Base-by-base conservation (phyloP, 2,888 invertebrate species). In the Pseudococcus viburni region DNA sequence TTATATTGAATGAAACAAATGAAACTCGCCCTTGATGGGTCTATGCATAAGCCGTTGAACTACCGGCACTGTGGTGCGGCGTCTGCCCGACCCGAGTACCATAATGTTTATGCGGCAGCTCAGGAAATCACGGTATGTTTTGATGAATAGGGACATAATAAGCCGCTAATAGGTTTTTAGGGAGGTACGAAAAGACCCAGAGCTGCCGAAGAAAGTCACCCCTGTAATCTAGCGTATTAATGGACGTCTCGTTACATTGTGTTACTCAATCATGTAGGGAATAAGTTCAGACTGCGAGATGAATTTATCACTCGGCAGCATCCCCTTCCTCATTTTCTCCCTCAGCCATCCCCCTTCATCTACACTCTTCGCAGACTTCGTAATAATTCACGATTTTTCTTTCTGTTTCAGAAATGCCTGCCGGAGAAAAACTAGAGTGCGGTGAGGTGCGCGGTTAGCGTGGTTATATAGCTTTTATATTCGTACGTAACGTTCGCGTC, bases 81-180 rank as follows among this genome's bases (percentile, higher is more conserved):
- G 26, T 3, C 26, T 3, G 3, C 3, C 26, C 26, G 3, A 7
- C 8, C 42, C 9, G 0, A 1, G 39, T 39, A 73, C 73, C 73
- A 73, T 33, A 73, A 73, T 33, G 73, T 73, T 73, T 33, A 33
- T 73, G 73, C 73, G 33, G 73, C 26, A 33, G 73, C 73, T 42
- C 42, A 33, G 33, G 73, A 73, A 73, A 73, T 73, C 80, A 83
- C 80, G 80, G 80, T 46, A 83, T 42, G 80, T 83, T 83, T 83
- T 42, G 80, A 83, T 83, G 80, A 83, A 83, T 83, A 46, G 46
- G 80, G 80, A 83, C 42, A 33, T 83, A 83, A 83, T 83, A 83
- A 83, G 80, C 80, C 80, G 80, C 80, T 83, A 83, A 83, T 83
- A 83, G 46, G 80, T 83, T 83, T 83, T 83, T 46, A 19, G 80